phyloP scores from a whole-genome alignment of 2,888 invertebrate species.

The Miltochrista miniata region DNA sequence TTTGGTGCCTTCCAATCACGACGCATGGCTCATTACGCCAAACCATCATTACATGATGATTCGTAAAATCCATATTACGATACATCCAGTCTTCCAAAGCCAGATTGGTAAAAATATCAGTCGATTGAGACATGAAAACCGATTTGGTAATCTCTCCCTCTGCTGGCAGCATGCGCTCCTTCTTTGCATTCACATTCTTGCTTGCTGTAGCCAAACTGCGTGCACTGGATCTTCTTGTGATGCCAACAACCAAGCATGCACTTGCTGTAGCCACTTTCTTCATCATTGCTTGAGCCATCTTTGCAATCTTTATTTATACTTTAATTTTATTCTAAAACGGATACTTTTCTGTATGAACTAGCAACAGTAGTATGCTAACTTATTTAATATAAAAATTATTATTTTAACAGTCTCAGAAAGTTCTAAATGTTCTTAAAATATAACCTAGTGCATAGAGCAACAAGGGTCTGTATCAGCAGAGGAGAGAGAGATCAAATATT shows the following conservation, averaged over 20 bases:
- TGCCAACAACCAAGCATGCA: conserved; percentile 65
- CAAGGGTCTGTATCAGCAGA: conserved; percentile 87
- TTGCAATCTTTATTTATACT: conserved; percentile 36
- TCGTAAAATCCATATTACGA: conserved; percentile 91
- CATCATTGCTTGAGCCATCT: conserved; percentile 78
- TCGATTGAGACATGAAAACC: conserved; percentile 95
- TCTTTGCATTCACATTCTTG: conserved; percentile 52
- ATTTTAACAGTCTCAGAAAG: conserved; percentile 45
- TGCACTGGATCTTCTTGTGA: conserved; percentile 66
- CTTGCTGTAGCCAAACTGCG: conserved; percentile 58
- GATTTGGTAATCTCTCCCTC: conserved; percentile 88
- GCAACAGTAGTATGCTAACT: conserved; percentile 55
- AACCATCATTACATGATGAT: conserved; percentile 93
- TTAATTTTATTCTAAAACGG: conserved; percentile 48
- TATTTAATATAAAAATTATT: conserved; percentile 48
- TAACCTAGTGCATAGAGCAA: conserved; percentile 57
- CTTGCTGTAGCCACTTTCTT: conserved; percentile 68
- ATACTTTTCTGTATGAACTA: conserved; percentile 80
- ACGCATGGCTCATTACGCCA: conserved; percentile 98
- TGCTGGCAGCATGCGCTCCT: conserved; percentile 55
- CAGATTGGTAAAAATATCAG: conserved; percentile 95
- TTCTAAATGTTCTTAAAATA: conserved; percentile 51
- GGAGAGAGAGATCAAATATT: conserved; percentile 92
- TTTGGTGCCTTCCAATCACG: conserved; percentile 98
- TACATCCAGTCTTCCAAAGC: conserved; percentile 99